Percentiles rank a stretch among this genome's conserved stretches.
Evolutionary conservation across 2,113 vertebrate genomes (phyloP).

Genomic region (Vimba vimba): DNA sequence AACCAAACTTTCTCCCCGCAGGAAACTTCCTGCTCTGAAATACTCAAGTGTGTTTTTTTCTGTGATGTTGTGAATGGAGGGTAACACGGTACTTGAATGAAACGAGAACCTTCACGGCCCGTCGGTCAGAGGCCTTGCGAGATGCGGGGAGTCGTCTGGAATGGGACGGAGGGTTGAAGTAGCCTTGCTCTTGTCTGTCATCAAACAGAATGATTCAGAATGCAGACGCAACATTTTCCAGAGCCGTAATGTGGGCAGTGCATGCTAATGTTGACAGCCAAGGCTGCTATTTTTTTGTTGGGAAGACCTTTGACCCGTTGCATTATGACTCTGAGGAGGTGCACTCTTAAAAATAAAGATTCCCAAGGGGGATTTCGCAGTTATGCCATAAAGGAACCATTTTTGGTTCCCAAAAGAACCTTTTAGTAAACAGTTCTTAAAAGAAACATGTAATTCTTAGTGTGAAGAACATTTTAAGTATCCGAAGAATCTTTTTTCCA

Average conservation of each 20-base stretch:
- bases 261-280: not conserved
- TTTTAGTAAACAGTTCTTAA: too few relatives aligned
- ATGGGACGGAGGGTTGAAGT: slow-evolving; percentile 54
- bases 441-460: too few relatives aligned
- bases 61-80: slow-evolving; percentile 78
- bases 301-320: slow-evolving; percentile 23
- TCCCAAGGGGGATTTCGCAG: not conserved
- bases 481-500: too few relatives aligned
- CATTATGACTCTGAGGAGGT: not conserved
- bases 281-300: not conserved
- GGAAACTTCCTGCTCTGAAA: slow-evolving; percentile 99
- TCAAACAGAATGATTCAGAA: slow-evolving; percentile 66
- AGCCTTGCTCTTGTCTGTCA: slow-evolving; percentile 78
- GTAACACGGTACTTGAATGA: slow-evolving; percentile 76
- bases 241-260: slow-evolving; percentile 40
- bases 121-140: slow-evolving; percentile 71
- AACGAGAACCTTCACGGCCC: slow-evolving; percentile 79
- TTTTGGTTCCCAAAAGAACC: not conserved
- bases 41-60: slow-evolving; percentile 98
- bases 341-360: not conserved
- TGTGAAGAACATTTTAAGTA: too few relatives aligned
- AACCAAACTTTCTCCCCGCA: slow-evolving; percentile 96
- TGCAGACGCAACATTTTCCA: slow-evolving; percentile 67
- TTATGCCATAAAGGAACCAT: not conserved
- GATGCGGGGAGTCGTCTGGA: slow-evolving; percentile 68